A percentile compares a stretch with the other conserved stretches of the same genome.
Conservation (phyloP, 64 coral and sea anemone species). For the Dendrophyllia cribrosa region DNA sequence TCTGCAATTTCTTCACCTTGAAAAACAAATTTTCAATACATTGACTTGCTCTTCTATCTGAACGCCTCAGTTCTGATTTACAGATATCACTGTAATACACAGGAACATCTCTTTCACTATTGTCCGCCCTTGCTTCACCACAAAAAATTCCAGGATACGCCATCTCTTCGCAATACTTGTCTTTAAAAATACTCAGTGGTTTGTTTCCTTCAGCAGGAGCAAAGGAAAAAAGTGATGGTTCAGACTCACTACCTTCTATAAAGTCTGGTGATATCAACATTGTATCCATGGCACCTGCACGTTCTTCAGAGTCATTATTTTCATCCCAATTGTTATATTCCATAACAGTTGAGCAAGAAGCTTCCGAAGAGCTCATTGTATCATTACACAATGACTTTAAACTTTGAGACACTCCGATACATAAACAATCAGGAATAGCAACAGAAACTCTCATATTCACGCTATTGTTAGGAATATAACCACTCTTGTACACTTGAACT, state of each 20-base stretch:
- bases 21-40: constrained; percentile 42
- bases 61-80: constrained; percentile 49
- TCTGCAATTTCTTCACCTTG: constrained; percentile 28
- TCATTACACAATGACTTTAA: not conserved
- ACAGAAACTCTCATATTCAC: not conserved
- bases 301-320: not conserved
- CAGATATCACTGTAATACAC: constrained; percentile 55
- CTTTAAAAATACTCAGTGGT: constrained; percentile 46
- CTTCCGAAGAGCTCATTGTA: not conserved
- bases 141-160: constrained; percentile 52
- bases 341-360: not conserved
- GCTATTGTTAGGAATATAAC: not conserved
- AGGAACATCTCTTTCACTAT: not conserved
- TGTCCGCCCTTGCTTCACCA: constrained; percentile 28
- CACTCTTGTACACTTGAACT: not conserved
- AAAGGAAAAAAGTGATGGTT: not conserved
- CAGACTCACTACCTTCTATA: not conserved
- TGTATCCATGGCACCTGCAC: constrained; percentile 1
- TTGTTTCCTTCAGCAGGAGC: constrained; percentile 31
- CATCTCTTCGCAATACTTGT: constrained; percentile 50
- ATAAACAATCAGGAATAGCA: not conserved
- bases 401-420: not conserved
- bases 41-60: not conserved
- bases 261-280: constrained; percentile 27
- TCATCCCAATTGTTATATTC: not conserved